A percentile compares a stretch with the other conserved stretches of the same genome.
Evolutionary conservation across 1,140 invertebrate genomes (phyloP).

Genomic region (Calephelis nemesis): DNA sequence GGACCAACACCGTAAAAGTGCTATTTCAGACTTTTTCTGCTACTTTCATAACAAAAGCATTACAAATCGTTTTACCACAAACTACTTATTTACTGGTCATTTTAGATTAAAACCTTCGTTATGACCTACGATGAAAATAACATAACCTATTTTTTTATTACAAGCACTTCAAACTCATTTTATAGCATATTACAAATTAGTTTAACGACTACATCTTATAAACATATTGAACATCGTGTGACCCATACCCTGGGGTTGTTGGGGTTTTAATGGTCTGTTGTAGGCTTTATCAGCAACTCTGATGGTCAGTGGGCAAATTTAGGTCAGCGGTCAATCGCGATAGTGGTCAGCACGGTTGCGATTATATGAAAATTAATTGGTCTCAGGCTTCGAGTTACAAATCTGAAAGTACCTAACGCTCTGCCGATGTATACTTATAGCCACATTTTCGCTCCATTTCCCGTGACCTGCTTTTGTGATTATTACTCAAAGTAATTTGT

Average conservation of each 20-base stretch:
- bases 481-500: not conserved
- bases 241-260: not conserved
- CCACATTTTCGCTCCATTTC: conserved; percentile 9
- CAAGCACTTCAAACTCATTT: not conserved
- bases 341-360: conserved; percentile 55
- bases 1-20: too few species aligned
- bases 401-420: conserved; percentile 20
- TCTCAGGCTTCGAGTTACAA: conserved; percentile 27
- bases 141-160: too few species aligned
- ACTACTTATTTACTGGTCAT: too few species aligned
- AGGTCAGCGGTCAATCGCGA: conserved; percentile 71
- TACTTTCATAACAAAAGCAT: too few species aligned
- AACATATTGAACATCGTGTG: not conserved
- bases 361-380: conserved; percentile 70
- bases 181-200: not conserved
- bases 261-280: not conserved
- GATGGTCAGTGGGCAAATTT: conserved; percentile 49
- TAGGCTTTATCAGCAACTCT: conserved; percentile 15
- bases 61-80: too few species aligned
- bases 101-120: too few species aligned
- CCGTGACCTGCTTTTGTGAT: conserved; percentile 1
- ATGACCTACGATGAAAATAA: too few species aligned
- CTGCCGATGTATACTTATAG: conserved; percentile 5
- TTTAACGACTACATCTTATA: not conserved
- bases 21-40: too few species aligned